These are phyloP conservation scores for Cactoblastis cactorum DNA, from an alignment of 2,888 invertebrate species.

Conservation along the genomic window DNA sequence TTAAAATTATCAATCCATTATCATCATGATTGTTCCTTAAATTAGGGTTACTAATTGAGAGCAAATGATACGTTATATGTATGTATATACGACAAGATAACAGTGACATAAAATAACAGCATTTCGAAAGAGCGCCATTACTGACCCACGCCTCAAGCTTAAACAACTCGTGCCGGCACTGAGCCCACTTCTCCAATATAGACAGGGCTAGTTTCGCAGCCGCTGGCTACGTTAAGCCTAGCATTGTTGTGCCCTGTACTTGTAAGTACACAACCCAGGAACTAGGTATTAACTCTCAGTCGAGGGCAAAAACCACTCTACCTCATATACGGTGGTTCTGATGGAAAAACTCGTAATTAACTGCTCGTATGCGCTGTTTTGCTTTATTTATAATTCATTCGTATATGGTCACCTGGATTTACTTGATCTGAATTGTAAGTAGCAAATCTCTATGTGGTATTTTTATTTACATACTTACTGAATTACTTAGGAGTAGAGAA, in stretches of 20 bases:
- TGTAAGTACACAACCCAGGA: slow-evolving; percentile 23
- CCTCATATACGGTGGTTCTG: slow-evolving; percentile 1
- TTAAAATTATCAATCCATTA: no score
- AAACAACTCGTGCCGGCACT: neutral
- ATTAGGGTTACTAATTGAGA: no score
- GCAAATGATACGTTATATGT: no score
- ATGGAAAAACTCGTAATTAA: slow-evolving; percentile 16
- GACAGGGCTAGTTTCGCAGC: slow-evolving; percentile 40
- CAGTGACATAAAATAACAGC: no score
- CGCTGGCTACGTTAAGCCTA: slow-evolving; percentile 45
- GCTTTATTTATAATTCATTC: slow-evolving; percentile 3
- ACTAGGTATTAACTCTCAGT: slow-evolving; percentile 12
- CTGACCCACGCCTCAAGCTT: neutral
- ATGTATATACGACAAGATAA: no score
- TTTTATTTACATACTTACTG: neutral
- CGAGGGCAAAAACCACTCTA: slow-evolving; percentile 3
- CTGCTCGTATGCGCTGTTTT: slow-evolving; percentile 15
- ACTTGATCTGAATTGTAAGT: neutral
- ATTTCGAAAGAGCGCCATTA: neutral
- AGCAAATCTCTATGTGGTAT: neutral
- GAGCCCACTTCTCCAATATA: slow-evolving; percentile 27
- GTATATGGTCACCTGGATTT: neutral
- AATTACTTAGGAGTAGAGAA: no score
- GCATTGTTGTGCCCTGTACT: slow-evolving; percentile 42
- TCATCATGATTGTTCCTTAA: no score